Evolutionary conservation across 2,797 vertebrate genomes (phyloP).

Genomic region (Enteromius fasciolatus): DNA sequence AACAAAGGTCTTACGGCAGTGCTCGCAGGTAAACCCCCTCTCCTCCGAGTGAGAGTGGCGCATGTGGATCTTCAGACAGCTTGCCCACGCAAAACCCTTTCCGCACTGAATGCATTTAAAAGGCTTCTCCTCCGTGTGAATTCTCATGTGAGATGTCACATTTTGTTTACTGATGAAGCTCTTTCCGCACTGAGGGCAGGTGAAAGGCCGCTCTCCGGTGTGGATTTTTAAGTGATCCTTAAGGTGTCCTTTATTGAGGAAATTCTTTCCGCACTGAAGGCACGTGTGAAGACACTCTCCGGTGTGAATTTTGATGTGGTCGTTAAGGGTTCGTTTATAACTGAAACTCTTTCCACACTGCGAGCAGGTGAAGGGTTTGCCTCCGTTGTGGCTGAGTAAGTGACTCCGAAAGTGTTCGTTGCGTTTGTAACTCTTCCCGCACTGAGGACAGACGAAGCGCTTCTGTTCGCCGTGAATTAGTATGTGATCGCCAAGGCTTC

Average conservation of each 20-base stretch:
- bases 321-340: conserved; percentile 12
- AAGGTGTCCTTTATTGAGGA: conserved; percentile 24
- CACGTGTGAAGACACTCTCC: conserved; percentile 14
- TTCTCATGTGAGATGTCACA: conserved; percentile 2
- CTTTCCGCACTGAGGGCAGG: conserved; percentile 18
- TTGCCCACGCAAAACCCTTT: conserved; percentile 32
- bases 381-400: conserved; percentile 4
- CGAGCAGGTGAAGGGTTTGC: conserved; percentile 24
- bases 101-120: conserved; percentile 17
- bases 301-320: conserved; percentile 22
- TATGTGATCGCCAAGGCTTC: conserved; percentile 7
- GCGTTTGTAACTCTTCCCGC: conserved; percentile 22
- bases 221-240: conserved; percentile 25
- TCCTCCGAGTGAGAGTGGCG: conserved; percentile 18
- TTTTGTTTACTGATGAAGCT: conserved; percentile 24
- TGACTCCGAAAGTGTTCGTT: conserved; percentile 20
- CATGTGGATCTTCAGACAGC: conserved; percentile 34
- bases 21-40: background rate
- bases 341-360: conserved; percentile 33
- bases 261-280: conserved; percentile 19
- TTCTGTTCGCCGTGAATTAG: conserved; percentile 2
- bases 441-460: conserved; percentile 23
- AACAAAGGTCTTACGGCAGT: conserved; percentile 1
- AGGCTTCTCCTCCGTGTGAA: conserved; percentile 18
- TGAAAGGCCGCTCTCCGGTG: conserved; percentile 10